phyloP scores from a whole-genome alignment of 2,797 vertebrate genomes.

The Microhierax caerulescens region DNA sequence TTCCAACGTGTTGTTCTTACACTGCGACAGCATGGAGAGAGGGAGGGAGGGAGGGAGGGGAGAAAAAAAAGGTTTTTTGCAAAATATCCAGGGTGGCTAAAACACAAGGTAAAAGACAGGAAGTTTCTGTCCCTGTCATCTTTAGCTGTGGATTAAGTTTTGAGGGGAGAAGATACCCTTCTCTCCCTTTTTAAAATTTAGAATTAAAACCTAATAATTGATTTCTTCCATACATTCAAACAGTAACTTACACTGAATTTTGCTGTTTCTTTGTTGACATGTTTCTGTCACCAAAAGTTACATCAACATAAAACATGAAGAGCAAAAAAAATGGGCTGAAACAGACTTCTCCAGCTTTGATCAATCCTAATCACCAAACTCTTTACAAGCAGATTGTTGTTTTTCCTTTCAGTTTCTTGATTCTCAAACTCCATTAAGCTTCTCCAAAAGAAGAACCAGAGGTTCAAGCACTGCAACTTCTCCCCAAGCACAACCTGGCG shows the following conservation, averaged over 20 bases:
- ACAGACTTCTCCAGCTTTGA: neutral
- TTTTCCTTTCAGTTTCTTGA: neutral
- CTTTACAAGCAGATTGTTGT: neutral
- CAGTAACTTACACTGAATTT: neutral
- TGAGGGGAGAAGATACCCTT: neutral
- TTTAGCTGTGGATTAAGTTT: neutral
- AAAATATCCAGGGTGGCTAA: neutral
- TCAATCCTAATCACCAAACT: neutral
- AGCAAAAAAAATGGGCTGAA: neutral
- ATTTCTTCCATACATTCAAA: neutral
- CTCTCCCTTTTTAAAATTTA: neutral
- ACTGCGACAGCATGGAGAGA: fast-evolving
- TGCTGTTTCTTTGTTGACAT: neutral
- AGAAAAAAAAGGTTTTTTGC: neutral
- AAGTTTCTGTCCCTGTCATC: neutral
- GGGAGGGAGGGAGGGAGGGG: neutral
- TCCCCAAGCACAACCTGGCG: neutral
- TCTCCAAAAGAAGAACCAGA: neutral
- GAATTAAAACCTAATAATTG: neutral
- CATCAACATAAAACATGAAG: neutral
- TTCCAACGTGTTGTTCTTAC: fast-evolving
- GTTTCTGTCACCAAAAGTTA: neutral
- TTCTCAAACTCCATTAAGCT: neutral
- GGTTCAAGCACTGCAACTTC: neutral
- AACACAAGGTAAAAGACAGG: neutral